Percentiles rank a stretch among this genome's conserved stretches.
phyloP scores from a whole-genome alignment of 2,888 invertebrate species.

The Sympetrum striolatum region DNA sequence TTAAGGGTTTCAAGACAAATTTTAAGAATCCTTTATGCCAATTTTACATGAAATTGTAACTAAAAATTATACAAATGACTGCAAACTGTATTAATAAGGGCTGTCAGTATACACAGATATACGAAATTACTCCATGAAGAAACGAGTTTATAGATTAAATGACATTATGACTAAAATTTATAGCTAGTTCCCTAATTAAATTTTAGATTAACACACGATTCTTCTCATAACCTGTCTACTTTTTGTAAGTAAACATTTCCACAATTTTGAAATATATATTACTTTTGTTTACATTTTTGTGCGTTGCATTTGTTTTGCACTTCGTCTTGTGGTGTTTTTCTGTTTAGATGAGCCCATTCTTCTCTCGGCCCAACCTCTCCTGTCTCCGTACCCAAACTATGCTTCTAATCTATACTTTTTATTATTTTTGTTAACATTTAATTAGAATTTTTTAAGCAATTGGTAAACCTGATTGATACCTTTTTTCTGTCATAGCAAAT shows the following conservation, averaged over 20 bases:
- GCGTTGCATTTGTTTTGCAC: too few species aligned
- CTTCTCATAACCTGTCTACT: neutral
- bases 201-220: neutral
- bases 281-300: neutral
- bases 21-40: too few species aligned
- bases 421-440: neutral
- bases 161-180: too few species aligned
- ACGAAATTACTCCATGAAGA: neutral
- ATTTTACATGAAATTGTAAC: too few species aligned
- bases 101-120: neutral
- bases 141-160: too few species aligned
- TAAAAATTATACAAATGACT: too few species aligned
- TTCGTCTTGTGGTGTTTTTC: neutral
- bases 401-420: neutral
- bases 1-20: too few species aligned
- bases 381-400: neutral
- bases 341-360: neutral
- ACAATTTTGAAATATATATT: neutral
- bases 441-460: neutral
- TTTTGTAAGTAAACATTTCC: neutral
- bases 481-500: neutral
- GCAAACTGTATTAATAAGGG: neutral
- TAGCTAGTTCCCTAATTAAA: too few species aligned
- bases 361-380: constrained; percentile 5
- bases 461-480: neutral